A percentile compares a stretch with the other conserved stretches of the same genome.
These are phyloP conservation scores for Coleophora flavipennella DNA, from an alignment of 2,888 invertebrate genomes.

Conservation along the genomic window DNA sequence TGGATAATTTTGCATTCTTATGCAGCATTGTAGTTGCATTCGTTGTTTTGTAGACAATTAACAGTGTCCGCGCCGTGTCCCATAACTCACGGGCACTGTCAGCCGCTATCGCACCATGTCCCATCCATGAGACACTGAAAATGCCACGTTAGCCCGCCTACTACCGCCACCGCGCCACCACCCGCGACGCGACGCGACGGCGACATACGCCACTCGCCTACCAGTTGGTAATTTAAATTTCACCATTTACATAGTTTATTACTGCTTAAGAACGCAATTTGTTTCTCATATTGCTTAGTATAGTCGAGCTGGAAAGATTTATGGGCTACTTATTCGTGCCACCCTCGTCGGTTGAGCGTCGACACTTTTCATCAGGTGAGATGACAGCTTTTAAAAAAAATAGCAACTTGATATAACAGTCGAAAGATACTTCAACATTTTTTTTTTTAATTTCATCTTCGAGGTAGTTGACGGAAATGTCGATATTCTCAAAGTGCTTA, in stretches of 20 bases:
- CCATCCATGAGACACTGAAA: conserved; percentile 31
- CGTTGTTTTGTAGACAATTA: conserved; percentile 45
- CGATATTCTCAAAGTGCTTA: too few relatives aligned
- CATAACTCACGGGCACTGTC: conserved; percentile 47
- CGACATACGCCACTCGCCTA: conserved; percentile 19
- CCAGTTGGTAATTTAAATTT: conserved; percentile 59
- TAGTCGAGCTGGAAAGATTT: conserved; percentile 35
- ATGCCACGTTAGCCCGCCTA: conserved; percentile 27
- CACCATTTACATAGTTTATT: conserved; percentile 58
- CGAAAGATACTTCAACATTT: too few relatives aligned
- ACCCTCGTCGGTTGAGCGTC: too few relatives aligned
- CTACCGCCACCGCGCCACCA: too few relatives aligned
- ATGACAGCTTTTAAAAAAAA: conserved; percentile 6
- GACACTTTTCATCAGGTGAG: conserved; percentile 12
- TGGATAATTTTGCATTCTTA: too few relatives aligned
- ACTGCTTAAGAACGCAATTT: conserved; percentile 57
- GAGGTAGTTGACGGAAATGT: too few relatives aligned
- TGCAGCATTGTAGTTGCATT: neutral
- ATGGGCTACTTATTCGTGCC: conserved; percentile 16
- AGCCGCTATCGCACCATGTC: conserved; percentile 31
- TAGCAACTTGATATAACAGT: too few relatives aligned
- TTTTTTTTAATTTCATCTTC: too few relatives aligned
- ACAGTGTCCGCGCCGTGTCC: conserved; percentile 28
- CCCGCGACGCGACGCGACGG: conserved; percentile 4
- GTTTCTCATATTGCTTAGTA: conserved; percentile 33